A percentile compares a stretch with the other conserved stretches of the same genome.
Evolutionary conservation across 2,888 invertebrate species (phyloP).

Genomic region (Eupithecia subumbrata): DNA sequence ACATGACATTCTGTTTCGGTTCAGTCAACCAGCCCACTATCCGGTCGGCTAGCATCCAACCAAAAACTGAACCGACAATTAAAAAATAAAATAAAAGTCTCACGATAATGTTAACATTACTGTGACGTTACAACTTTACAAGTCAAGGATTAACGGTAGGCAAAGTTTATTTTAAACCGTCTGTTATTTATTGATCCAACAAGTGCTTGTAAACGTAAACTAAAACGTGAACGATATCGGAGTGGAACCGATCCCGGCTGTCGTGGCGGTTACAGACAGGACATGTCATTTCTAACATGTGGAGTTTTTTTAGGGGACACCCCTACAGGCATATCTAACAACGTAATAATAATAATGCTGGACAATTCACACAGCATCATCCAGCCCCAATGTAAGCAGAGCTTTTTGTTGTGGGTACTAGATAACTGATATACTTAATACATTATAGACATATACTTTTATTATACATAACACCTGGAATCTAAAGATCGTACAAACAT

Average conservation of each 20-base stretch:
- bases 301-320: constrained; percentile 49
- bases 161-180: constrained; percentile 76
- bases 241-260: constrained; percentile 59
- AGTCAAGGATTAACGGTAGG: constrained; percentile 73
- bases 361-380: not conserved
- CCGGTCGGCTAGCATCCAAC: not conserved
- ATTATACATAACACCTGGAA: too few species aligned
- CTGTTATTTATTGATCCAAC: constrained; percentile 80
- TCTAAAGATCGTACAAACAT: too few species aligned
- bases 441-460: too few species aligned
- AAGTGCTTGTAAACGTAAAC: constrained; percentile 81
- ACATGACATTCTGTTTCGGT: too few species aligned
- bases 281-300: constrained; percentile 58
- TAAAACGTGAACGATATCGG: constrained; percentile 60
- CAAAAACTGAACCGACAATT: not conserved
- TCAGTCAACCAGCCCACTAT: not conserved
- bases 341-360: constrained; percentile 1
- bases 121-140: constrained; percentile 55
- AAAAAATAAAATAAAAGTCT: constrained; percentile 48
- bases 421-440: too few species aligned
- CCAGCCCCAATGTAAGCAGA: not conserved
- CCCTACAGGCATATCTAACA: not conserved
- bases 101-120: constrained; percentile 65
- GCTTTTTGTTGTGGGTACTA: not conserved
- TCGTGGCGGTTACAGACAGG: constrained; percentile 49